Conservation (phyloP, 37 sponge, comb jelly and placozoan genomes). For the Ephydatia muelleri region DNA sequence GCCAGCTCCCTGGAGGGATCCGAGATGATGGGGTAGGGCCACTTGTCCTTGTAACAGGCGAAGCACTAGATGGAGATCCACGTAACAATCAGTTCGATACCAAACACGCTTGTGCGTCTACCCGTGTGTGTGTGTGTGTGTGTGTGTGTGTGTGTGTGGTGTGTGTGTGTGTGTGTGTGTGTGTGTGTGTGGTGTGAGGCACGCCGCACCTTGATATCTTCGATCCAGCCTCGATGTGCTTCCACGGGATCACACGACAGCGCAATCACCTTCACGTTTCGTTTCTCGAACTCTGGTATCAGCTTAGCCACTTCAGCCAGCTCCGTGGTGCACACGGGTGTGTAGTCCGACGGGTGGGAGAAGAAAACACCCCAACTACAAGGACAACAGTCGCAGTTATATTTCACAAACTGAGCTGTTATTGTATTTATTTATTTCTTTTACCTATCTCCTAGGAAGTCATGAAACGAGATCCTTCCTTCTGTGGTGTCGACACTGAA, state of each 20-base stretch:
- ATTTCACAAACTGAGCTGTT: background rate
- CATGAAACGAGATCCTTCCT: conserved; percentile 69
- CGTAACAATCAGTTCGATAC: background rate
- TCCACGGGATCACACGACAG: conserved; percentile 87
- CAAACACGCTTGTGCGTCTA: too few species aligned
- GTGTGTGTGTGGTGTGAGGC: too few species aligned
- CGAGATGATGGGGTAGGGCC: conserved; percentile 95
- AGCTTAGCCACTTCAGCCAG: conserved; percentile 75
- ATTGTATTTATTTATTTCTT: background rate
- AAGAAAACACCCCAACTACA: conserved; percentile 92
- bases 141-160: background rate
- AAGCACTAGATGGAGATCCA: background rate
- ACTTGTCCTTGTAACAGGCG: conserved; percentile 6
- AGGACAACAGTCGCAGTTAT: background rate
- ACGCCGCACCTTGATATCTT: conserved; percentile 83
- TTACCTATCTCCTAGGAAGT: conserved; percentile 83
- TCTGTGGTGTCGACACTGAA: conserved; percentile 73
- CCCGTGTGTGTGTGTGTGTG: background rate
- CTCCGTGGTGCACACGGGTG: conserved; percentile 98
- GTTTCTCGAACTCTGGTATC: conserved; percentile 85
- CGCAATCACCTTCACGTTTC: conserved; percentile 89
- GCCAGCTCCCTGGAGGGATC: conserved; percentile 90
- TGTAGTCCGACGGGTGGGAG: conserved; percentile 97
- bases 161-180: background rate
- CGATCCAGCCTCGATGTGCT: conserved; percentile 82